Evolutionary conservation across 2,797 vertebrate species (phyloP).

Genomic region (Margarornis squamiger): DNA sequence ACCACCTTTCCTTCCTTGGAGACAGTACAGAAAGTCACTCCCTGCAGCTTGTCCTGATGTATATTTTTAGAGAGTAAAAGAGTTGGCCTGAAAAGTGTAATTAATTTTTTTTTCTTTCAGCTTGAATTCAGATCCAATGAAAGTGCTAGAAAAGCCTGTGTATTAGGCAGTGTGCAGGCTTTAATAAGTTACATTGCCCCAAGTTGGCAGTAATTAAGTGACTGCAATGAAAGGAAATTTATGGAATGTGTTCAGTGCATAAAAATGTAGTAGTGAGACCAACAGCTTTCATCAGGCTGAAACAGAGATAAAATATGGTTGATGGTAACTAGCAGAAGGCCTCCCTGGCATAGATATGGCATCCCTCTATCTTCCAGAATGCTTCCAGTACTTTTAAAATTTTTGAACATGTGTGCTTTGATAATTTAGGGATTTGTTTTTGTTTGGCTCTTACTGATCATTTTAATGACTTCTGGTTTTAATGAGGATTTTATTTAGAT

Average conservation of each 20-base stretch:
- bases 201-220: background rate
- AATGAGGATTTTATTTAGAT: background rate
- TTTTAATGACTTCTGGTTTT: background rate
- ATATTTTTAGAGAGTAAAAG: background rate
- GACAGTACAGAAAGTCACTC: background rate
- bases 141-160: background rate
- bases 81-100: background rate
- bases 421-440: background rate
- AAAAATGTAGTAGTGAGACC: background rate
- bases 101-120: background rate
- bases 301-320: background rate
- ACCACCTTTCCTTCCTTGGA: background rate
- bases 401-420: background rate
- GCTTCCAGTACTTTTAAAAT: background rate
- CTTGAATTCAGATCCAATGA: background rate
- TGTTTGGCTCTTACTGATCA: background rate
- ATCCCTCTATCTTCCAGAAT: background rate
- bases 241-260: conserved; percentile 15
- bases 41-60: background rate
- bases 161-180: background rate
- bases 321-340: conserved; percentile 22
- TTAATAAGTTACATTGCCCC: background rate
- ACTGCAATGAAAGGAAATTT: background rate
- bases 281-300: conserved; percentile 31
- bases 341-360: background rate